Base-by-base conservation (phyloP, 2,113 vertebrate species). In the Kryptolebias marmoratus region DNA sequence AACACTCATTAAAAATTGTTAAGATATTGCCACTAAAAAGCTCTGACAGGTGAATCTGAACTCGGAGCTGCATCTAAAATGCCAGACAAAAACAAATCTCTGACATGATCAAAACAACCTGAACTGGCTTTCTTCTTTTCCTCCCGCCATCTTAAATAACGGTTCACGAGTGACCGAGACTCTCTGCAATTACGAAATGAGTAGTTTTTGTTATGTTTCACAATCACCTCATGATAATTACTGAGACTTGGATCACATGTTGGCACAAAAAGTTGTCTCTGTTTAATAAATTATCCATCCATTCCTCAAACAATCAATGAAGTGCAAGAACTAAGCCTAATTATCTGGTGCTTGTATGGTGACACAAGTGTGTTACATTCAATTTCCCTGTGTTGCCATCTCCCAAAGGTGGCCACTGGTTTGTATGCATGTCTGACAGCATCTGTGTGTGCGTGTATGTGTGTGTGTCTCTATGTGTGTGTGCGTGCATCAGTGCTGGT, bases 401-500 rank as follows among this genome's bases (percentile, higher is more conserved):
- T 72, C 52, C 67, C 28, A 59, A 65, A 71, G 68, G 81, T 75
- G 83, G 67, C 66, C 36, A 4, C 64, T 78, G 56, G 71, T 76
- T 75, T 76, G 75, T 81, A 79, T 79, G 77, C 71, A 81, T 18
- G 75, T 74, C 67, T 85, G 60, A 32, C 49, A 62, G 70, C 9
- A 16, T 52, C 64, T 76, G 55, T 69, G 57, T 27, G 48, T 60
- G 82, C 55, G 80, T 60, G 30, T 74, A 52, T 67, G 53, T n/a
- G 48, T 57, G 84, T 61, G 80, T 57, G 30, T 22, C 22, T 22
- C 22, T 74, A 52, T 67, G 53, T n/a, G 48, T 57, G 84, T 61
- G 80, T 57, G 30, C 77, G 73, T 84, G 86, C 76, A 80, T 73
- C 77, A 39, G 71, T 52, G 81, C 47, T 64, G 77, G 85, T 77